A percentile compares a stretch with the other conserved stretches of the same genome.
Conservation (phyloP, 2,113 vertebrate species). For the Uropsilus gracilis region DNA sequence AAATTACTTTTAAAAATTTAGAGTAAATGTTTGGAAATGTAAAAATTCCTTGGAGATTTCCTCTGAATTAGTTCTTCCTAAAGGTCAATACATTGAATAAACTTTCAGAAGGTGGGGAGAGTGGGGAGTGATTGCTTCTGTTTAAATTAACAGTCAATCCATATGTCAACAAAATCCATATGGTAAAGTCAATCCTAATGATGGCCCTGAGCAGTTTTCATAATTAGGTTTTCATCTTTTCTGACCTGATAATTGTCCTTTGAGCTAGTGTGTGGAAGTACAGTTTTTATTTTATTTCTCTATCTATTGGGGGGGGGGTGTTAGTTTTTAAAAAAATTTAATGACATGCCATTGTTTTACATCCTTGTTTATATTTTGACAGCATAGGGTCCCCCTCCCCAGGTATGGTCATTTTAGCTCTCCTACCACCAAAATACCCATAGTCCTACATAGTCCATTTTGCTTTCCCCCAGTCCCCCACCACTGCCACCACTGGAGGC, state of each 20-base stretch:
- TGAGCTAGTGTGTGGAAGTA: not conserved
- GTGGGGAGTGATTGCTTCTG: not conserved
- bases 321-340: no score
- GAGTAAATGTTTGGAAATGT: slow-evolving; percentile 52
- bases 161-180: slow-evolving; percentile 62
- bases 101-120: slow-evolving; percentile 29
- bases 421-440: no score
- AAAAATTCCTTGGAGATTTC: slow-evolving; percentile 31
- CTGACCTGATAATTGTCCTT: slow-evolving; percentile 47
- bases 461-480: no score
- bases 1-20: slow-evolving; percentile 44
- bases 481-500: no score
- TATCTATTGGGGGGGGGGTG: no score
- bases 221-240: slow-evolving; percentile 69
- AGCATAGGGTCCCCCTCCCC: no score
- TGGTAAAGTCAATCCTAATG: slow-evolving; percentile 58
- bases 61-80: slow-evolving; percentile 12
- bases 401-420: no score
- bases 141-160: slow-evolving; percentile 64
- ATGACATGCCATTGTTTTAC: no score
- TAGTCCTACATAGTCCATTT: no score
- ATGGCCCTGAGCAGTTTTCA: slow-evolving; percentile 54
- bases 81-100: slow-evolving; percentile 50
- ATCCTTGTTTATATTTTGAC: no score
- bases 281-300: not conserved